A percentile compares a stretch with the other conserved stretches of the same genome.
Evolutionary conservation across 92 coral and sea anemone genomes (phyloP).

Genomic region (Blastomussa wellsi): DNA sequence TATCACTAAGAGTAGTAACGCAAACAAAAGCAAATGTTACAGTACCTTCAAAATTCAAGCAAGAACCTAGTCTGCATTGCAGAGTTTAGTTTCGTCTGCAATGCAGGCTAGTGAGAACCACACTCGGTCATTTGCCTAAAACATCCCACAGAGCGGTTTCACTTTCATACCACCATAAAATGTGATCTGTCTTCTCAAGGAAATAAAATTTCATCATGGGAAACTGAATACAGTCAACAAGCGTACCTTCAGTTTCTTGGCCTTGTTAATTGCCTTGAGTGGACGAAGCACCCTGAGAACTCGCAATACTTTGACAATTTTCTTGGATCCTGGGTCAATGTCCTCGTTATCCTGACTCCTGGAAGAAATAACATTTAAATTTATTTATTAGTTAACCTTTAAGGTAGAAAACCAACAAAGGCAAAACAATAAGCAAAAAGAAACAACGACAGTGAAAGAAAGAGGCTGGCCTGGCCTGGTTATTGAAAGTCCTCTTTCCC

Average conservation of each 20-base stretch:
- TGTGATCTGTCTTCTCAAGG: not conserved
- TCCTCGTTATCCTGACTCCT: slow-evolving; percentile 55
- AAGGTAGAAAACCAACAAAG: no score
- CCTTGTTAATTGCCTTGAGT: slow-evolving; percentile 97
- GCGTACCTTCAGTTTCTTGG: slow-evolving; percentile 89
- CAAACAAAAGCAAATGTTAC: not conserved
- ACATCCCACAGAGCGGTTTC: not conserved
- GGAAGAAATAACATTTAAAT: not conserved
- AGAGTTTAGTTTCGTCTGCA: no score
- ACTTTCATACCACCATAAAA: not conserved
- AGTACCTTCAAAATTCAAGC: no score
- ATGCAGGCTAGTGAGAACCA: no score
- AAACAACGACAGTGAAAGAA: no score
- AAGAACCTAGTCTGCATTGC: no score
- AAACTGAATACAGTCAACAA: not conserved
- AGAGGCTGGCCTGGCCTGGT: no score
- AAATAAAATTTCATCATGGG: not conserved
- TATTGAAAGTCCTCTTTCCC: no score
- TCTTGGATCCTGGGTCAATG: slow-evolving; percentile 65
- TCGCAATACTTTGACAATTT: slow-evolving; percentile 92
- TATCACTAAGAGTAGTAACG: no score
- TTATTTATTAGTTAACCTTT: no score
- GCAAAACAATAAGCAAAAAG: no score
- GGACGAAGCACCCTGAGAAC: slow-evolving; percentile 99
- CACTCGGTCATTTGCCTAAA: not conserved